Base-by-base conservation (phyloP, 2,888 invertebrate species). In the Nomada flava region DNA sequence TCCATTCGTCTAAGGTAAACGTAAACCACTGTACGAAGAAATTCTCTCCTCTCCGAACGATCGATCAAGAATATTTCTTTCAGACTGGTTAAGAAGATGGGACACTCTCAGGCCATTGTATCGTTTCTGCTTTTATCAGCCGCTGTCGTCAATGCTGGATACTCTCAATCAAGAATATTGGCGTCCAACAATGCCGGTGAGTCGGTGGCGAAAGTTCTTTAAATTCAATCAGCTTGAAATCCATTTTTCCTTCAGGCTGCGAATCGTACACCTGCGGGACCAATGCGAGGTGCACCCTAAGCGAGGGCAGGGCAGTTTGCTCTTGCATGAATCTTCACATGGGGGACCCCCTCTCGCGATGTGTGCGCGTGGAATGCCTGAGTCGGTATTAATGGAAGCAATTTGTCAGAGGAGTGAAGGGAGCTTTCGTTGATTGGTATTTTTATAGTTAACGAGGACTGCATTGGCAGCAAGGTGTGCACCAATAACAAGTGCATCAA, bases 241-340 rank as follows among this genome's bases (percentile, higher is more conserved):
- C 42, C 7, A n/a, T 20, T 55, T 15, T 55, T 44, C 13, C 50
- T 47, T 13, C 44, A 92, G 90, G 91, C 53, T 93, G 93, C 79
- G 92, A 91, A n/a, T 85, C 91, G 60, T 87, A 91, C 79, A 93
- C 93, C 53, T 94, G 94, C 78, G 94, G 94, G 67, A 81, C 85
- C 15, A 94, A 94, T 77, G 94, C 94, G 42, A 92, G 92, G 83
- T 94, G 94, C 74, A 92, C 93, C 36, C 91, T 94, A 60, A 94
- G 93, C 79, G 96, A 96, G 84, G 97, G 96, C 83, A 95, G 97
- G 71, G 97, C 97, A 0, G 97, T 97, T 9, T 97, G 97, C 91
- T 97, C 97, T 36, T 97, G 97, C 89, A 94, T 97, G 85, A 96
- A 97, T 13, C 96, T 97, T 0, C 96, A 97, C 93, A 96, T 96